phyloP scores from a whole-genome alignment of 1,140 invertebrate genomes.

The Eupristina koningsbergeri region DNA sequence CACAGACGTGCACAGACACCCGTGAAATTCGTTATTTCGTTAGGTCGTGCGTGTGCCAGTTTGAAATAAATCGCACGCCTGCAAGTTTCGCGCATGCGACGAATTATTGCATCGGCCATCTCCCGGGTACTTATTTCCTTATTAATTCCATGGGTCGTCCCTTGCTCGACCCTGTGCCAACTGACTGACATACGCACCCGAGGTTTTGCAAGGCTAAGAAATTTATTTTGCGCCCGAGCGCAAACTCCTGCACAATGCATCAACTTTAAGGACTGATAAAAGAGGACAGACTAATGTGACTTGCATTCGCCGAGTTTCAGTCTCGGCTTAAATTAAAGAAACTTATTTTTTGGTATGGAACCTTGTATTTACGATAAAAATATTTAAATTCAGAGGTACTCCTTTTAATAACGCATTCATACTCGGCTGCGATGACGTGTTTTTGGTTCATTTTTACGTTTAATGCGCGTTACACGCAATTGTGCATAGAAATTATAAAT shows the following conservation, averaged over 20 bases:
- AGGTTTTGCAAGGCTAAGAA: not conserved
- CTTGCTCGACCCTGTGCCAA: not conserved
- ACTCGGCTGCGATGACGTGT: not conserved
- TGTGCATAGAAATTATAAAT: not conserved
- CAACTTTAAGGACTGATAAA: not conserved
- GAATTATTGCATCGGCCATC: conserved; percentile 23
- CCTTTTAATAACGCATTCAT: not conserved
- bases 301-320: not conserved
- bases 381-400: conserved; percentile 43
- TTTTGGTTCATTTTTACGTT: not conserved
- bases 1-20: not conserved
- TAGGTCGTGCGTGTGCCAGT: not conserved
- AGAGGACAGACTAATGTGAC: not conserved
- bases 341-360: conserved; percentile 9
- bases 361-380: conserved; percentile 41
- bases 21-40: conserved; percentile 2
- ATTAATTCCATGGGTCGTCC: conserved; percentile 33
- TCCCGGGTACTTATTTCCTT: conserved; percentile 38
- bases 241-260: not conserved
- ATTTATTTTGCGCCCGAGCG: not conserved
- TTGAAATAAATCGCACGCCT: no score
- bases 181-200: not conserved
- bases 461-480: not conserved
- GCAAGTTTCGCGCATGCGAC: conserved; percentile 36
- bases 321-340: not conserved